Percentiles rank a stretch among this genome's conserved stretches.
phyloP scores from a whole-genome alignment of 2,113 vertebrate genomes.

The Rhea americana region DNA sequence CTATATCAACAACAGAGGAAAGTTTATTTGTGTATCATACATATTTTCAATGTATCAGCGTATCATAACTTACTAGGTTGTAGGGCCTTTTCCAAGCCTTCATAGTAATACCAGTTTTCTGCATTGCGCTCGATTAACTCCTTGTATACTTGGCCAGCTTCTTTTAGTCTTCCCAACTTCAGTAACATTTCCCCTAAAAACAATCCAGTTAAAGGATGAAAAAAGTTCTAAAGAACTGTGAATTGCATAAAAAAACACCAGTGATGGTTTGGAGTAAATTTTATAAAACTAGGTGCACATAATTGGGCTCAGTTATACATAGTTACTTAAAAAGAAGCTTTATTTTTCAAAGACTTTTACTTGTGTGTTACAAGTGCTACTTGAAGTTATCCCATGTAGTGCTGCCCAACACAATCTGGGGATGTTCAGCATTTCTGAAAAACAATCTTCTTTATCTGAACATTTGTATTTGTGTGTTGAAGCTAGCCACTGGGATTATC shows the following conservation, averaged over 20 bases:
- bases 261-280: not conserved
- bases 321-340: not conserved
- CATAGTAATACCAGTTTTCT: slow-evolving; percentile 83
- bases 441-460: not conserved
- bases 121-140: slow-evolving; percentile 80
- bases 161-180: slow-evolving; percentile 80
- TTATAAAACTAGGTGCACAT: not conserved
- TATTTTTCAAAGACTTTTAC: not conserved
- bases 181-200: slow-evolving; percentile 81
- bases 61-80: slow-evolving; percentile 75
- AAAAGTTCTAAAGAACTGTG: not conserved
- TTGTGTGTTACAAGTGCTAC: not conserved
- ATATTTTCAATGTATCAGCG: not conserved
- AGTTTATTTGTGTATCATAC: not conserved
- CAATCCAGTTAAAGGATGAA: not conserved
- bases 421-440: not conserved
- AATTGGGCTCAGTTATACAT: not conserved
- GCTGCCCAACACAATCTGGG: no score
- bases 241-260: not conserved
- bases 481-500: not conserved
- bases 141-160: slow-evolving; percentile 78
- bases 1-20: not conserved
- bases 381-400: not conserved
- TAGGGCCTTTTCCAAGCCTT: slow-evolving; percentile 80
- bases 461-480: not conserved